Percentiles rank a stretch among this genome's conserved stretches.
Evolutionary conservation across 1,140 invertebrate species (phyloP).

Genomic region (Drosophila quadrilineata): DNA sequence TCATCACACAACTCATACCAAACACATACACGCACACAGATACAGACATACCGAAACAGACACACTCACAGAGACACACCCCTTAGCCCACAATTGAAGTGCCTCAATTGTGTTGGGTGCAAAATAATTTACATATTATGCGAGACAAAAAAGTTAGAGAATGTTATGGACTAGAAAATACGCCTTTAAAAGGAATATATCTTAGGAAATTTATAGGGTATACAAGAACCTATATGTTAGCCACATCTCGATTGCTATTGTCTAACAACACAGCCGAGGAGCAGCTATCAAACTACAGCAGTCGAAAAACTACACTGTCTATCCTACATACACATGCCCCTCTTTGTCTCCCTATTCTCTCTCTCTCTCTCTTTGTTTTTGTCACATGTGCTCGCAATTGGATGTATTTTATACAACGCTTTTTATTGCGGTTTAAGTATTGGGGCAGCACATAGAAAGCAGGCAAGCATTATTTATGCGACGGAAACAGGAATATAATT

Average conservation of each 20-base stretch:
- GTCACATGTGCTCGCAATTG: slow-evolving; percentile 28
- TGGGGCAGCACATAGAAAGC: not conserved
- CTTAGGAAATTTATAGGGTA: too few relatives aligned
- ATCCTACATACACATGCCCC: too few relatives aligned
- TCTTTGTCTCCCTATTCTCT: not conserved
- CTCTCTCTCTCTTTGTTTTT: not conserved
- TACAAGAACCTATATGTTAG: too few relatives aligned
- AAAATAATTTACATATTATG: slow-evolving; percentile 70
- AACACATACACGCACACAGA: not conserved
- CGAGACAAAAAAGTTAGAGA: slow-evolving; percentile 6
- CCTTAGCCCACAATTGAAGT: not conserved
- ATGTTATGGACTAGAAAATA: not conserved
- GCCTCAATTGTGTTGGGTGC: slow-evolving; percentile 28
- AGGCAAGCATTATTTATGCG: slow-evolving; percentile 45
- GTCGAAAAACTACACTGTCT: not conserved
- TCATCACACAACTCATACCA: slow-evolving; percentile 8
- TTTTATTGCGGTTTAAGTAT: slow-evolving; percentile 33
- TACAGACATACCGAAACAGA: not conserved
- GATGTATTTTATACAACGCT: slow-evolving; percentile 21
- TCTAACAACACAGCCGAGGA: slow-evolving; percentile 5
- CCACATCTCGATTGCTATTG: slow-evolving; percentile 17
- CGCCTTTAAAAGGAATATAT: too few relatives aligned
- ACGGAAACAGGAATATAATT: slow-evolving; percentile 21
- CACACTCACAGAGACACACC: not conserved
- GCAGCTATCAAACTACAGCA: slow-evolving; percentile 30